Percentiles rank a stretch among this genome's conserved stretches.
Evolutionary conservation across 2,888 invertebrate genomes (phyloP).

Genomic region (Lepidonotus clava): DNA sequence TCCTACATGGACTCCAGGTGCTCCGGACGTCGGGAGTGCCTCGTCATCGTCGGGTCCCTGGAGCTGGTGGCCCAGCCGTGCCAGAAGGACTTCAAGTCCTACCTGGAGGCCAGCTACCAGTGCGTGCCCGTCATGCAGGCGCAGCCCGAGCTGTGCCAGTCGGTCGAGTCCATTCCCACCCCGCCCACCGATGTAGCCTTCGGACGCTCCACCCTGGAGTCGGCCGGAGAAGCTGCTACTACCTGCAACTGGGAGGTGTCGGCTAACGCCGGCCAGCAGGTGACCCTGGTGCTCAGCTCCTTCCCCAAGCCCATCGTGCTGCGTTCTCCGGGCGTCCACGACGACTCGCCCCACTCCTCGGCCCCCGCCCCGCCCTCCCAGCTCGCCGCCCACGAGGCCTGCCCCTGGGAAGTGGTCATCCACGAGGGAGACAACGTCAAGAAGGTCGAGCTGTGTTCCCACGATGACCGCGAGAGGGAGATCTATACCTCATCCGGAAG

Average conservation of each 20-base stretch:
- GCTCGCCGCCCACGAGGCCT: not conserved
- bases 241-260: conserved; percentile 26
- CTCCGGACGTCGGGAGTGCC: conserved; percentile 59
- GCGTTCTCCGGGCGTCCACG: not conserved
- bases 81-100: conserved; percentile 65
- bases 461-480: not conserved
- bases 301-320: conserved; percentile 25
- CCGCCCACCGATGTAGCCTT: not conserved
- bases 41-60: conserved; percentile 62
- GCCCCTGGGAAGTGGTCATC: conserved; percentile 5
- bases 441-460: not conserved
- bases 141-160: conserved; percentile 47
- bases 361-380: not conserved
- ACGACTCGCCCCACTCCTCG: not conserved
- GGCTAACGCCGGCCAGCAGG: conserved; percentile 35
- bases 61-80: conserved; percentile 66
- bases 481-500: conserved; percentile 10
- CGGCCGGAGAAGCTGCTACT: not conserved
- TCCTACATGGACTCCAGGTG: conserved; percentile 48
- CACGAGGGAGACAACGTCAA: conserved; percentile 31
- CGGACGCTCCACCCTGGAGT: not conserved
- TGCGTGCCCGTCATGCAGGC: conserved; percentile 56
- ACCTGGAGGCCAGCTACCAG: conserved; percentile 63
- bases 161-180: not conserved
- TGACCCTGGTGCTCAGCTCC: not conserved